These are phyloP conservation scores for Chrysolina oricalcia DNA, from an alignment of 2,888 invertebrate genomes.

Conservation along the genomic window DNA sequence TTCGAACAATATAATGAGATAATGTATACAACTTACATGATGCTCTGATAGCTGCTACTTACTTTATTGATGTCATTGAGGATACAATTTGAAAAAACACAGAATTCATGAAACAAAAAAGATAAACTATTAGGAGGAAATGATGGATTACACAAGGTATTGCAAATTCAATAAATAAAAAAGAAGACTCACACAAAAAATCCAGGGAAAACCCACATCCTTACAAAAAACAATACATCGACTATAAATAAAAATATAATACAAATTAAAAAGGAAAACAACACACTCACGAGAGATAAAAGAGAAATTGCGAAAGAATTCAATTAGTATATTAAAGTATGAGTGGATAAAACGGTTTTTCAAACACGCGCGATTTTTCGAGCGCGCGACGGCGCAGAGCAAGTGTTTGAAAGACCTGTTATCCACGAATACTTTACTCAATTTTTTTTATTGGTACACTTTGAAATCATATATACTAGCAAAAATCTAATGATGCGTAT, in stretches of 20 bases:
- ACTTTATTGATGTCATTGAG: not conserved
- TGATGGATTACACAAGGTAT: not conserved
- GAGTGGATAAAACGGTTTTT: too few relatives aligned
- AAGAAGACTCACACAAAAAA: not conserved
- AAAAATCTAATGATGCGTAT: too few relatives aligned
- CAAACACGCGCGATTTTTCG: too few relatives aligned
- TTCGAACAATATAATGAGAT: not conserved
- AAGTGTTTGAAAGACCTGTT: too few relatives aligned
- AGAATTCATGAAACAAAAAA: not conserved
- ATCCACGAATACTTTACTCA: too few relatives aligned
- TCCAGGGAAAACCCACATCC: too few relatives aligned
- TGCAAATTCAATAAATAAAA: constrained; percentile 1
- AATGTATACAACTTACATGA: constrained; percentile 3
- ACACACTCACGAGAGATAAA: constrained; percentile 7
- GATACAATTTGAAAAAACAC: not conserved
- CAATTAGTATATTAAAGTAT: not conserved
- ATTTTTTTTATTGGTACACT: too few relatives aligned
- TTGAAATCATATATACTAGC: too few relatives aligned
- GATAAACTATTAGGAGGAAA: not conserved
- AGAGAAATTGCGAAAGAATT: not conserved
- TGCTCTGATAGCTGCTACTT: not conserved
- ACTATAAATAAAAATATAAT: not conserved
- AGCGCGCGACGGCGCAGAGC: too few relatives aligned
- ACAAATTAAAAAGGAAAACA: constrained; percentile 7
- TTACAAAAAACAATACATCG: too few relatives aligned